Evolutionary conservation across 2,113 vertebrate species (phyloP), one percentile per base, ranked within the genome.

Genomic region (Misgurnus anguillicaudatus): DNA sequence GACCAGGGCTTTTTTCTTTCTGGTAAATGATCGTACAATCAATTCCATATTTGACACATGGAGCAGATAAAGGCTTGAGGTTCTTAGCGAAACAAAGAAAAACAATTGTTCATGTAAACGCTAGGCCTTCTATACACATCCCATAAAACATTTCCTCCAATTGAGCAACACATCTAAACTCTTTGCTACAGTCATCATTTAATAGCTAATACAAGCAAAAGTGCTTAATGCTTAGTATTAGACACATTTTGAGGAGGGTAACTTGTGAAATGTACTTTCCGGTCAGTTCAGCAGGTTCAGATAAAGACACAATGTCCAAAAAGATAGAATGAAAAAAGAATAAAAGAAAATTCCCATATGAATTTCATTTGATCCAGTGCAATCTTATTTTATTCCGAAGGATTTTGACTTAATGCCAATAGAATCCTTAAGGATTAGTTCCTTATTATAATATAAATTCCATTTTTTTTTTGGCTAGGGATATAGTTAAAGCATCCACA

Each of bases 1-100:
- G 69, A 73, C 48, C 64, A 51, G 47, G 53, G 9, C 39, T 69
- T 70, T 16, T 61, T 66, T 45, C 19, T 71, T 67, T 77, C 19
- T 77, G 19, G 39, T 45, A 76, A 66, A 76, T 41, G 61, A n/a
- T n/a, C 42, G 8, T 19, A 41, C 76, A 81, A 45, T 64, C n/a
- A 41, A 14, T 60, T 63, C 11, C 63, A 39, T 16, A 3, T 68
- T 66, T 78, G 31, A 41, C 74, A 77, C 38, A 81, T 45, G 17
- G 36, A 10, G 58, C 41, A 67, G 36, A 79, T 79, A 75, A 63
- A 68, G 47, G 57, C 8, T 10, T 24, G 13, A 36, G 17, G 4
- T 42, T 45, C n/a, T 75, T 38, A 31, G 24, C 24, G 24, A 31
- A 31, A 31, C 24, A 31, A 31, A 31, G 24, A 31, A 31, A 31